A percentile compares a stretch with the other conserved stretches of the same genome.
These are phyloP conservation scores for Corythoichthys haematopterus DNA, from an alignment of 2,113 vertebrate genomes.

Conservation along the genomic window DNA sequence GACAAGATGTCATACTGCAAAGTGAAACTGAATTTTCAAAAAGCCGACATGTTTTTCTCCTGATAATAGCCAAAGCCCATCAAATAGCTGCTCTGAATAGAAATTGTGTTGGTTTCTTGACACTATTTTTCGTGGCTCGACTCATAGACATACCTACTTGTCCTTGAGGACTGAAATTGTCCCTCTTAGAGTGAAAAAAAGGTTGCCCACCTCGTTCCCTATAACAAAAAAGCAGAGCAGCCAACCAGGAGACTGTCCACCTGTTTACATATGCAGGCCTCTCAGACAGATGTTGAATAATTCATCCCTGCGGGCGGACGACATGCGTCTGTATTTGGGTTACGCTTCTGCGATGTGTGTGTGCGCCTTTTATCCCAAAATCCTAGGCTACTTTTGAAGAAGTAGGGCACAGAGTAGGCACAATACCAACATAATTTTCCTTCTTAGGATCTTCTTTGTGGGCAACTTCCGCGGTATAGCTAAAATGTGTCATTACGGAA, in stretches of 20 bases:
- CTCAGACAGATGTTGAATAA: constrained; percentile 70
- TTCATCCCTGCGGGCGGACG: constrained; percentile 62
- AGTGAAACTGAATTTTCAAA: not conserved
- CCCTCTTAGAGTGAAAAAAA: not conserved
- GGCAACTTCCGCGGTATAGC: not conserved
- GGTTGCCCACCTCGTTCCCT: constrained; percentile 9
- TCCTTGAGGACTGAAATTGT: not conserved
- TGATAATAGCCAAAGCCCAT: not conserved
- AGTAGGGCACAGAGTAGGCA: constrained; percentile 26
- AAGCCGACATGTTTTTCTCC: not conserved
- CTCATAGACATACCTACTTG: not conserved
- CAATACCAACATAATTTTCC: constrained; percentile 7
- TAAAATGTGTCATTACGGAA: not conserved
- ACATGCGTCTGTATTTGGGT: constrained; percentile 70
- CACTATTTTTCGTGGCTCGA: not conserved
- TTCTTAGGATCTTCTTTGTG: not conserved
- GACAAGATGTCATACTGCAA: not conserved
- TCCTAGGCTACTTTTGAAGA: constrained; percentile 57
- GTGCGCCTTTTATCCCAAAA: constrained; percentile 1
- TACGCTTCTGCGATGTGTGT: constrained; percentile 41
- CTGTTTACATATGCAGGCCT: constrained; percentile 64
- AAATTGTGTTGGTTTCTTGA: not conserved
- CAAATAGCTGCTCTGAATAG: not conserved
- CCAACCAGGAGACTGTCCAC: constrained; percentile 51
- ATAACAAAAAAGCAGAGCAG: constrained; percentile 23